Evolutionary conservation across 92 coral and sea anemone genomes (phyloP).

Genomic region (Paragorgia papillata): DNA sequence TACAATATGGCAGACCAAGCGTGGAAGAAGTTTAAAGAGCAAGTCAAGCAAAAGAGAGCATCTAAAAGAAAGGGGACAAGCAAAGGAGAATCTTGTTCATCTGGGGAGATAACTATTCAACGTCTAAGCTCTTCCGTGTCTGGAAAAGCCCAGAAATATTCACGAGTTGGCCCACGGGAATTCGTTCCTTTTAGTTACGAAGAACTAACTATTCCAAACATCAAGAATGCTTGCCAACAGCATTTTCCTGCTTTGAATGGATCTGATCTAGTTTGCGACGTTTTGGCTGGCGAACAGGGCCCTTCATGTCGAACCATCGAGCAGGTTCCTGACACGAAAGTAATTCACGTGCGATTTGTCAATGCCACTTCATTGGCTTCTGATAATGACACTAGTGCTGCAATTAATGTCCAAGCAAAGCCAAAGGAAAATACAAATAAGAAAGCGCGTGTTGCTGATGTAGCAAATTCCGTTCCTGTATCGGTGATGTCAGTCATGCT

Average conservation of each 20-base stretch:
- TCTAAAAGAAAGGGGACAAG: neutral
- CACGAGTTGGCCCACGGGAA: slow-evolving; percentile 15
- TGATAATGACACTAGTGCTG: no score
- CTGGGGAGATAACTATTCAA: slow-evolving; percentile 7
- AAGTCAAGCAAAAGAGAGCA: slow-evolving; percentile 7
- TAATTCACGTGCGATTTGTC: slow-evolving; percentile 9
- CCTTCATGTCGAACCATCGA: slow-evolving; percentile 18
- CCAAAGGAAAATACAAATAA: no score
- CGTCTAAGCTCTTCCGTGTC: slow-evolving; percentile 6
- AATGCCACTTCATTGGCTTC: neutral
- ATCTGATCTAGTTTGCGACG: slow-evolving; percentile 7
- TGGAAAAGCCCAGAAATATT: no score
- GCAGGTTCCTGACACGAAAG: neutral
- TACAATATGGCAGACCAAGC: slow-evolving; percentile 14
- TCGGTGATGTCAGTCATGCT: neutral
- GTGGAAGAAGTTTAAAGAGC: slow-evolving; percentile 20
- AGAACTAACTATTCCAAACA: neutral
- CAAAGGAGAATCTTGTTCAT: neutral
- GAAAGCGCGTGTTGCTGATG: neutral
- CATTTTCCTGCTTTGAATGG: neutral
- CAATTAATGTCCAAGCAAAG: no score
- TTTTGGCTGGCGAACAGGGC: slow-evolving; percentile 8
- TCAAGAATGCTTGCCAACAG: slow-evolving; percentile 1
- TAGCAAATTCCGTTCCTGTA: slow-evolving; percentile 9
- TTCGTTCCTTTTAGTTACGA: slow-evolving; percentile 1